Evolutionary conservation across 2,797 vertebrate species (phyloP).

Genomic region (Ispidina picta): DNA sequence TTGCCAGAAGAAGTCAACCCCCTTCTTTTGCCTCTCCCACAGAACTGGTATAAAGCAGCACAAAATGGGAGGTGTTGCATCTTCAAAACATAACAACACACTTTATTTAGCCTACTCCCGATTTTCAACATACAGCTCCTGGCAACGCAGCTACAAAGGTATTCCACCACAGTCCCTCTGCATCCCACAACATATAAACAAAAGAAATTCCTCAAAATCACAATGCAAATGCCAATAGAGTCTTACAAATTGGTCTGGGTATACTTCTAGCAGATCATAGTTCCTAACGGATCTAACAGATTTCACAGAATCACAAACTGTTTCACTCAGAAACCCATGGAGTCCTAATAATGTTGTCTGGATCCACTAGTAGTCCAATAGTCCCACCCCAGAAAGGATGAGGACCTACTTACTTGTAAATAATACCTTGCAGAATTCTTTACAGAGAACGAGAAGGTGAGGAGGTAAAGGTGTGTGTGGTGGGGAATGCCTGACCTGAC

Average conservation of each 20-base stretch:
- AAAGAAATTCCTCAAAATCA: not conserved
- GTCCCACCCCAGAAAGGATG: not conserved
- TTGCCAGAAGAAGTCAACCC: not conserved
- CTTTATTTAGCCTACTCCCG: not conserved
- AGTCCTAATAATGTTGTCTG: not conserved
- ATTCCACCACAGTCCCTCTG: not conserved
- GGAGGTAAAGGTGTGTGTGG: not conserved
- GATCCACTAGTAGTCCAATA: not conserved
- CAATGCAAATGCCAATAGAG: not conserved
- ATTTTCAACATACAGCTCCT: not conserved
- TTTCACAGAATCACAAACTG: not conserved
- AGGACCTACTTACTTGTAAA: not conserved
- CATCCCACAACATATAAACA: not conserved
- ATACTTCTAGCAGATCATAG: not conserved
- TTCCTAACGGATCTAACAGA: not conserved
- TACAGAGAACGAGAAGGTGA: not conserved
- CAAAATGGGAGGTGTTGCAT: not conserved
- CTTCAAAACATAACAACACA: not conserved
- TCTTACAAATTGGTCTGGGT: not conserved
- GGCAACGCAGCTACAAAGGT: not conserved
- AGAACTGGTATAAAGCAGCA: not conserved
- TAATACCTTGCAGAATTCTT: not conserved
- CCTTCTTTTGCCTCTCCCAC: not conserved
- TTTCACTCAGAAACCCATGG: not conserved
- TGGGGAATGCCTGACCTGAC: not conserved